Conservation (phyloP, 2,888 invertebrate genomes). For the Furcula furcula region DNA sequence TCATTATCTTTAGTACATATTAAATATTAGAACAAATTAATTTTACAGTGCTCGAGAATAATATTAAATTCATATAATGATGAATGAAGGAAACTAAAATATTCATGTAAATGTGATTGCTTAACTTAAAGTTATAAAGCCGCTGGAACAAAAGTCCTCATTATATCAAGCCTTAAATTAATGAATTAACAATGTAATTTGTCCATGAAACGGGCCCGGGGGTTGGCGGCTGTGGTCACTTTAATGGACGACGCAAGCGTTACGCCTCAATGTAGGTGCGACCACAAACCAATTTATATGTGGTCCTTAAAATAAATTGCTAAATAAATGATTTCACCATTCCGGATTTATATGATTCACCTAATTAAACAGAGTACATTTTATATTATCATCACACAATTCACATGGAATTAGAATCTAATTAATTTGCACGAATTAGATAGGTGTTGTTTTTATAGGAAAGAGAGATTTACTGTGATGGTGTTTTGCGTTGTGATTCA, state of each 20-base stretch:
- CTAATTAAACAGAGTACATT: conserved; percentile 18
- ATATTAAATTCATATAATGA: too few relatives aligned
- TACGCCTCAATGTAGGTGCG: conserved; percentile 34
- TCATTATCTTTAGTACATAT: too few relatives aligned
- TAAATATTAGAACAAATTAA: too few relatives aligned
- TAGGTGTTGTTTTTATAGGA: too few relatives aligned
- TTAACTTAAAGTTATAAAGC: conserved; percentile 9
- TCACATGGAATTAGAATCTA: too few relatives aligned
- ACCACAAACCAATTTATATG: conserved; percentile 47
- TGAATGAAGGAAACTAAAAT: too few relatives aligned
- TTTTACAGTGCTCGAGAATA: too few relatives aligned
- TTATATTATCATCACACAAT: conserved; percentile 5
- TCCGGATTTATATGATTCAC: conserved; percentile 13
- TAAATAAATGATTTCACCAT: conserved; percentile 22
- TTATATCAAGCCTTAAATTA: conserved; percentile 31
- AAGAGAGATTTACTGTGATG: too few relatives aligned
- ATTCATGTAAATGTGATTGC: neutral
- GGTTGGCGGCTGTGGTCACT: conserved; percentile 38
- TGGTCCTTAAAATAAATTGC: conserved; percentile 34
- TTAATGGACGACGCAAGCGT: conserved; percentile 42
- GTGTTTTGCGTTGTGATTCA: too few relatives aligned
- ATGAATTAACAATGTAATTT: conserved; percentile 53
- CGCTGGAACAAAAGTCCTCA: conserved; percentile 16
- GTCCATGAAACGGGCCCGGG: conserved; percentile 31
- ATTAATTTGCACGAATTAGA: too few relatives aligned